Evolutionary conservation across 2,888 invertebrate genomes (phyloP).

Genomic region (Tupiocoris notatus): DNA sequence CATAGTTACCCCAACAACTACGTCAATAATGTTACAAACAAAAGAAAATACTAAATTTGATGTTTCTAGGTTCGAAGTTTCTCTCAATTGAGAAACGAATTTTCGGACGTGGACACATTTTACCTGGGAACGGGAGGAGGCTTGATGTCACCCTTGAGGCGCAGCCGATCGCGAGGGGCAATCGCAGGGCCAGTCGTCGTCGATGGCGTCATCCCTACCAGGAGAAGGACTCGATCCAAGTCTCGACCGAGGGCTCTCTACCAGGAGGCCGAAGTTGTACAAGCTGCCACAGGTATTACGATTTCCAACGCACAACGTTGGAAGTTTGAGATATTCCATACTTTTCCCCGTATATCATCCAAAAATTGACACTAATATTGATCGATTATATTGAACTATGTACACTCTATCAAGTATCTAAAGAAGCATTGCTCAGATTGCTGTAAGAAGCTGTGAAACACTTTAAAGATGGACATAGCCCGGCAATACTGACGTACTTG

Average conservation of each 20-base stretch:
- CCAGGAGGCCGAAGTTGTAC: slow-evolving; percentile 64
- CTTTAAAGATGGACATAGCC: no score
- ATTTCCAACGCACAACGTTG: no score
- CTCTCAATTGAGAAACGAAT: slow-evolving; percentile 88
- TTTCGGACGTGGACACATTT: slow-evolving; percentile 87
- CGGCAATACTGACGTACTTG: no score
- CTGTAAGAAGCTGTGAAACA: no score
- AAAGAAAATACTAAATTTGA: neutral
- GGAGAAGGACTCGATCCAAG: slow-evolving; percentile 74
- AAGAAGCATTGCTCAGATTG: no score
- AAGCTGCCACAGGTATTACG: slow-evolving; percentile 41
- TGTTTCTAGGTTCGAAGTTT: slow-evolving; percentile 79
- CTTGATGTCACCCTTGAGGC: slow-evolving; percentile 63
- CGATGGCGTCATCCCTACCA: slow-evolving; percentile 52
- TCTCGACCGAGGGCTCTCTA: slow-evolving; percentile 81
- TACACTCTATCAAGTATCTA: no score
- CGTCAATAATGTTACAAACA: no score
- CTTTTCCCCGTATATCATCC: no score
- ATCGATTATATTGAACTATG: no score
- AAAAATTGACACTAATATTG: no score
- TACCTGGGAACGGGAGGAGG: slow-evolving; percentile 60
- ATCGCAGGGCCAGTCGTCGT: slow-evolving; percentile 50
- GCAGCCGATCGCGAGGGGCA: slow-evolving; percentile 62
- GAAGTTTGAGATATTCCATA: no score
- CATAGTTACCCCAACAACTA: no score